A percentile compares a stretch with the other conserved stretches of the same genome.
phyloP scores from a whole-genome alignment of 1,140 invertebrate genomes.

The Zaprionus tsacasi region DNA sequence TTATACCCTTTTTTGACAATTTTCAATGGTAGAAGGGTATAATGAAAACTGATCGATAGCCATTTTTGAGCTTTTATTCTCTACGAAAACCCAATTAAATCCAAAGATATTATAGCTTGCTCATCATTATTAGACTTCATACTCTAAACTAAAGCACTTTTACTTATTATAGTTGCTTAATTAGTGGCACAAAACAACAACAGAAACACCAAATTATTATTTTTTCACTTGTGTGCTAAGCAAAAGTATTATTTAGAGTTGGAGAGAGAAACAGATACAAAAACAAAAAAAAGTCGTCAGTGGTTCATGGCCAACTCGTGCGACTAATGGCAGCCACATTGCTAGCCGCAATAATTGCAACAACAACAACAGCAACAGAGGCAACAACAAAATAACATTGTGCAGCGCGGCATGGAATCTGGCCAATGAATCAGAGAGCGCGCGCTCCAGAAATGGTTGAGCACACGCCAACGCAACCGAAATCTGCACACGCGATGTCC shows the following conservation, averaged over 20 bases:
- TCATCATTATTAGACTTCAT: background rate
- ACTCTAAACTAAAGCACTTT: conserved; percentile 6
- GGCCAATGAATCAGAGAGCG: conserved; percentile 70
- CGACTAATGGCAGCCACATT: conserved; percentile 68
- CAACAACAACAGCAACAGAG: conserved; percentile 39
- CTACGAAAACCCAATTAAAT: background rate
- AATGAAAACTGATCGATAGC: background rate
- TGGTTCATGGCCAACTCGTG: conserved; percentile 80
- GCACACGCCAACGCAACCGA: conserved; percentile 47
- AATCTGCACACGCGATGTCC: conserved; percentile 60
- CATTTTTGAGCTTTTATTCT: background rate
- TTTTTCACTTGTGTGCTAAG: background rate
- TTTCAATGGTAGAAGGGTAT: background rate
- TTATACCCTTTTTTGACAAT: no score
- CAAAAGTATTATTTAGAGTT: conserved; percentile 39
- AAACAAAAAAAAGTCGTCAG: conserved; percentile 48
- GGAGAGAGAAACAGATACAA: background rate
- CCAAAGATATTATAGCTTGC: background rate
- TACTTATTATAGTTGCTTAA: conserved; percentile 16
- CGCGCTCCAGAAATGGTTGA: conserved; percentile 46
- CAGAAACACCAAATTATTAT: conserved; percentile 19
- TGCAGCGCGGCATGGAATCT: conserved; percentile 73
- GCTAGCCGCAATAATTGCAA: conserved; percentile 55
- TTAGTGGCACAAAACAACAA: conserved; percentile 15
- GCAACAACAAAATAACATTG: conserved; percentile 56